A percentile compares a stretch with the other conserved stretches of the same genome.
Evolutionary conservation across 2,797 vertebrate species (phyloP).

Genomic region (Pseudochirops cupreus): DNA sequence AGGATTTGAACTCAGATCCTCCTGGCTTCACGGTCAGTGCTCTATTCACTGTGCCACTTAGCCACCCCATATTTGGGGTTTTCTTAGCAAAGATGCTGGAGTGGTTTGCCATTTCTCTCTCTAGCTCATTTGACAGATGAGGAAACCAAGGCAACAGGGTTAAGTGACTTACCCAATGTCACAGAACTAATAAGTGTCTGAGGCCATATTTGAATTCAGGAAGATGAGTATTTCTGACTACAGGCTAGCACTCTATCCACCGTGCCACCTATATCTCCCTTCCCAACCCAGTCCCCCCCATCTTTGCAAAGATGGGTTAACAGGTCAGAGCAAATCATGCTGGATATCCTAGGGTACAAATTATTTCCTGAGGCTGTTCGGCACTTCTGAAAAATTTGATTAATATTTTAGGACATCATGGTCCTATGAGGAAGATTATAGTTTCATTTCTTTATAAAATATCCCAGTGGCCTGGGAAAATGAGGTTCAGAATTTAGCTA

Average conservation of each 20-base stretch:
- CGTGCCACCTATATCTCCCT: fast-evolving
- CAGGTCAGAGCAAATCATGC: background rate
- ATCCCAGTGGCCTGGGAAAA: background rate
- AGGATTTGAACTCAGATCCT: too few species aligned
- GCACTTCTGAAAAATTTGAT: background rate
- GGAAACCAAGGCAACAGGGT: background rate
- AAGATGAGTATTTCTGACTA: background rate
- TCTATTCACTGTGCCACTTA: too few species aligned
- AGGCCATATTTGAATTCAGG: background rate
- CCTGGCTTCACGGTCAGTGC: too few species aligned
- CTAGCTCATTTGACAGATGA: background rate
- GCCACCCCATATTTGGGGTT: background rate
- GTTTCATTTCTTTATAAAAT: background rate
- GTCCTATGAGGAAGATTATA: background rate
- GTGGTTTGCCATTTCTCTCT: background rate
- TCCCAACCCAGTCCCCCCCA: background rate
- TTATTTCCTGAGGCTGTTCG: background rate
- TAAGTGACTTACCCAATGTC: background rate
- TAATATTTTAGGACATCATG: background rate
- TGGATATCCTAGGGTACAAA: background rate
- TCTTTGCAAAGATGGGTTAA: background rate
- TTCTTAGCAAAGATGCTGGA: background rate
- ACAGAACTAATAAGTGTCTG: background rate
- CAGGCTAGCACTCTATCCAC: background rate
- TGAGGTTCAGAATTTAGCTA: background rate